Evolutionary conservation across 2,888 invertebrate species (phyloP), one percentile per base, ranked within the genome.

Genomic region (Xanthorhoe designata): DNA sequence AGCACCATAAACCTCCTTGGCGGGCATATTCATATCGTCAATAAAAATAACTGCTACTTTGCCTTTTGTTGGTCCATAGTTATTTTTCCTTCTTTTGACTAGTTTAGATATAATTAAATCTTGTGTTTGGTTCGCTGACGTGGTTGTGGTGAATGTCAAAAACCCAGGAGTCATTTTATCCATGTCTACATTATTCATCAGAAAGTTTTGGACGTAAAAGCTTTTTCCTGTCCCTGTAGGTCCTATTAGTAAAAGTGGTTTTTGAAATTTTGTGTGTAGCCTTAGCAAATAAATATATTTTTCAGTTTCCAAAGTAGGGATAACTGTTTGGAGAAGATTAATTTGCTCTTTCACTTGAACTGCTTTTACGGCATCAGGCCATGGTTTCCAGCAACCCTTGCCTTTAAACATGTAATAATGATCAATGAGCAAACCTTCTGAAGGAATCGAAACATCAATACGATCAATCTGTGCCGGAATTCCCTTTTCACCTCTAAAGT

Each of bases 171-270:
- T 94, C 84, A 95, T 97, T 74, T 94, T 89, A 0, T 96, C 95
- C 73, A 96, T 95, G 56, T 95, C 94, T 10, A 97, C 83, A 72
- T 94, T 94, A 75, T 95, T 95, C 95, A 96, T 96, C 67, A 96
- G 87, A 76, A 95, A 91, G 78, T 96, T 95, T 89, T 96, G 96
- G 8, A 96, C 94, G 76, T 97, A 96, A 81, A 97, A 96, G 72
- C 97, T 97, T 91, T 98, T 98, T 0, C 98, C 98, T 0, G 98
- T 98, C 24, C 98, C 97, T 0, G 97, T 97, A 0, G 97, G 97
- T 0, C 98, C 98, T 53, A 97, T 96, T 24, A 98, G 87, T 54
- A 98, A 88, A 66, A 97, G 84, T 3, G 97, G 96, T 64, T 94
- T 90, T 47, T 94, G 94, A 84, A 96, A 95, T 60, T 95, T 94